Evolutionary conservation across 30 jellyfish, hydroid and myxozoan species (phyloP), one percentile per base, ranked within the genome.

Genomic region (Pelagia noctiluca): DNA sequence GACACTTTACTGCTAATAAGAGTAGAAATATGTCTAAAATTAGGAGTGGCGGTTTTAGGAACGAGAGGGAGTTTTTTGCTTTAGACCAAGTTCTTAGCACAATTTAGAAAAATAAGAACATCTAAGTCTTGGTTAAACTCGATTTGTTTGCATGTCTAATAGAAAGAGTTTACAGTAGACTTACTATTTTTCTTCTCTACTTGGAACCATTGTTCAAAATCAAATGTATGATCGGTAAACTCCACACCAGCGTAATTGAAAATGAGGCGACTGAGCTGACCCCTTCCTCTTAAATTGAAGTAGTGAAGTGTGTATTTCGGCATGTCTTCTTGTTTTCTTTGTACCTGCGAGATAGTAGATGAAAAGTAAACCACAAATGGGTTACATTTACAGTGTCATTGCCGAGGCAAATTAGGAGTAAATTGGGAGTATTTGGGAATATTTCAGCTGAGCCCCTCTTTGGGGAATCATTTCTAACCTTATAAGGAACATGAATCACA

Each of bases 161-260:
- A 31, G 34, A 31, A 23, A 31, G 31, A 3, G 11, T 5, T 22
- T 3, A 10, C 10, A 35, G 2, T 19, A 46, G 33, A 8, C 67
- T 34, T 46, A 75, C 87, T 61, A 37, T 75, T 53, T 18, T 50
- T 75, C 76, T 75, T 57, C 52, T 5, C 76, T 26, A 50, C 87
- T 7, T 8, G 68, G n/a, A n/a, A n/a, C 68, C 68, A 52, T 52
- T 52, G 30, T 25, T 29, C 71, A 31, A 73, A 36, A 50, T 24
- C 29, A 22, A 75, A 25, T 30, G 76, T 75, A 65, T 75, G 76
- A 47, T 75, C 87, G 12, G 76, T 53, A 47, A 50, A 75, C 7
- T 75, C 87, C 38, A 46, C 53, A 4, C 76, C 87, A 10, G 76
- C 87, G 2, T 13, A 38, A 46, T 32, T 63, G 67, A 75, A 75